Evolutionary conservation across 2,797 vertebrate genomes (phyloP).

Genomic region (Leuciscus waleckii): DNA sequence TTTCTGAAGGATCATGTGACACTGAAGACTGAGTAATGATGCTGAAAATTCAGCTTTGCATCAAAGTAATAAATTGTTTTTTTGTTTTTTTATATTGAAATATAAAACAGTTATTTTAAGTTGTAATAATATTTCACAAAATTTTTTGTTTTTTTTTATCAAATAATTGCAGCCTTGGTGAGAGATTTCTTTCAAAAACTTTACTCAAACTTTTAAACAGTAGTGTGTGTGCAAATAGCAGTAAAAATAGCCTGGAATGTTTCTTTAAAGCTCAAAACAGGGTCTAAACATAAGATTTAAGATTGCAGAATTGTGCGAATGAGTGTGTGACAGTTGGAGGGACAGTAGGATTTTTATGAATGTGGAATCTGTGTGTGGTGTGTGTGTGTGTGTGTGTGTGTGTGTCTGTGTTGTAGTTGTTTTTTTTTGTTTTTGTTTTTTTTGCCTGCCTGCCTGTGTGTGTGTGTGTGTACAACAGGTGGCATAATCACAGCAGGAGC

Average conservation of each 20-base stretch:
- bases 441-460: too few relatives aligned
- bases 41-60: background rate
- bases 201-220: too few relatives aligned
- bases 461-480: constrained; percentile 30
- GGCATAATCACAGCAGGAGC: constrained; percentile 28
- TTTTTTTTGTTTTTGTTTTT: too few relatives aligned
- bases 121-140: background rate
- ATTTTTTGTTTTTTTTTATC: fast-evolving
- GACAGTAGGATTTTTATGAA: constrained; percentile 58
- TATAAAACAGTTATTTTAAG: background rate
- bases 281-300: background rate
- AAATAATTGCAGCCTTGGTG: background rate
- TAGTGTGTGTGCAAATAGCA: background rate
- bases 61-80: background rate
- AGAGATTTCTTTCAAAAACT: background rate
- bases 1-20: background rate
- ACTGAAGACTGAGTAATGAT: background rate
- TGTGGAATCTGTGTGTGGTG: constrained; percentile 11
- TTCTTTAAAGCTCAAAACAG: background rate
- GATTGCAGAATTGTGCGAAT: constrained; percentile 52
- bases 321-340: constrained; percentile 33
- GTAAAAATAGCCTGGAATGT: background rate
- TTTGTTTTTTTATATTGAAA: too few relatives aligned
- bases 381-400: too few relatives aligned
- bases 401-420: too few relatives aligned